These are phyloP conservation scores for Sebastes kiyomatsui DNA, from an alignment of 2,797 vertebrate species.

Conservation along the genomic window DNA sequence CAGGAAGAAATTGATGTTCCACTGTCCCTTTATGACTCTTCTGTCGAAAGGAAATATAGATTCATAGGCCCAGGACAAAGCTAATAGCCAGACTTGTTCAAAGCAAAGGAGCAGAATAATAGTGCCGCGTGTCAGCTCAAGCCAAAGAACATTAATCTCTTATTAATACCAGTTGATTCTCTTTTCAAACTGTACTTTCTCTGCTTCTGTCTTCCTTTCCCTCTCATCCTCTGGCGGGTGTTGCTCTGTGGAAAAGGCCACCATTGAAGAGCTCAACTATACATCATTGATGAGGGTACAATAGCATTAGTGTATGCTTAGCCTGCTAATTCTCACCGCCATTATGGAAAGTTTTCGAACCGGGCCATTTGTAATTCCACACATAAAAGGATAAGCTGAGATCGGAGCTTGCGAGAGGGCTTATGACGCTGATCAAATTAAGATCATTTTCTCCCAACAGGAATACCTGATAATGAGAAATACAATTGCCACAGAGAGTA, in stretches of 20 bases:
- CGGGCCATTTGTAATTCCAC: slow-evolving; percentile 69
- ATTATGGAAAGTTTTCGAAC: slow-evolving; percentile 76
- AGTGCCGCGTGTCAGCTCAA: slow-evolving; percentile 57
- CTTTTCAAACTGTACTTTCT: slow-evolving; percentile 65
- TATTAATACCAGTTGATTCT: slow-evolving; percentile 78
- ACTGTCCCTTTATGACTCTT: slow-evolving; percentile 75
- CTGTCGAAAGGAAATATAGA: slow-evolving; percentile 76
- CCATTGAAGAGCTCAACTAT: slow-evolving; percentile 70
- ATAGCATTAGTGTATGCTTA: slow-evolving; percentile 76
- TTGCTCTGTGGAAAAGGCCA: slow-evolving; percentile 64
- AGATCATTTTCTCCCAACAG: slow-evolving; percentile 69
- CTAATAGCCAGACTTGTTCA: slow-evolving; percentile 69
- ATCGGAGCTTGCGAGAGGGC: slow-evolving; percentile 61
- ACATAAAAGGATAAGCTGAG: slow-evolving; percentile 72
- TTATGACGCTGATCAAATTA: slow-evolving; percentile 76
- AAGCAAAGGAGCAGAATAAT: slow-evolving; percentile 69
- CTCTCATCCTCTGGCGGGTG: slow-evolving; percentile 42
- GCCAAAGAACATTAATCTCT: slow-evolving; percentile 76
- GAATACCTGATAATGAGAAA: slow-evolving; percentile 71
- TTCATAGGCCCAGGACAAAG: slow-evolving; percentile 69
- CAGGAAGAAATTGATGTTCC: slow-evolving; percentile 77
- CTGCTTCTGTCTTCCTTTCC: slow-evolving; percentile 42
- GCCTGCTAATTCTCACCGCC: slow-evolving; percentile 72
- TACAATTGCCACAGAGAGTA: slow-evolving; percentile 50
- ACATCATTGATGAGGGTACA: slow-evolving; percentile 81